Evolutionary conservation across 2,797 vertebrate genomes (phyloP).

Genomic region (Schizothorax lantsangensis): DNA sequence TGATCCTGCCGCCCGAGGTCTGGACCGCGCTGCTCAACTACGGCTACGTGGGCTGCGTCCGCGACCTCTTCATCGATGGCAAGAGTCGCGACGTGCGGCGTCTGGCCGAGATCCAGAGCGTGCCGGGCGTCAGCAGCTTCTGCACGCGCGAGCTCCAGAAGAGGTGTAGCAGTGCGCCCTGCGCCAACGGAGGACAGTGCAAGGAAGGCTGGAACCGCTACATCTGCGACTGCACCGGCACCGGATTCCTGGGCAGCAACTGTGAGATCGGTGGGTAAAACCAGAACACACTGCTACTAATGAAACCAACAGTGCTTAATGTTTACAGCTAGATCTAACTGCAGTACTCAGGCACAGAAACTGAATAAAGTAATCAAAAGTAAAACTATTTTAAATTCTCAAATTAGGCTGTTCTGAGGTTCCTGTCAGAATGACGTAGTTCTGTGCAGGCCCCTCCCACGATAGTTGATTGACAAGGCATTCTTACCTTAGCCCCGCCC

Average conservation of each 20-base stretch:
- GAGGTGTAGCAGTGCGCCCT: slow-evolving; percentile 86
- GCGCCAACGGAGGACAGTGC: slow-evolving; percentile 85
- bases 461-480: too few relatives aligned
- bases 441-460: too few relatives aligned
- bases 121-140: slow-evolving; percentile 85
- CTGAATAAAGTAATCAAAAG: too few relatives aligned
- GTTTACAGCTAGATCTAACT: neutral
- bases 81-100: slow-evolving; percentile 89
- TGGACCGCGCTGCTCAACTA: slow-evolving; percentile 91
- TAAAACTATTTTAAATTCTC: too few relatives aligned
- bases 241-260: slow-evolving; percentile 87
- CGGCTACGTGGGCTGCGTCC: slow-evolving; percentile 91
- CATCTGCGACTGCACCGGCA: slow-evolving; percentile 90
- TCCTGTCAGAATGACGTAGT: too few relatives aligned
- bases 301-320: neutral
- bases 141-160: slow-evolving; percentile 89
- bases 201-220: slow-evolving; percentile 96
- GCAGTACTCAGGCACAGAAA: neutral
- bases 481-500: too few relatives aligned
- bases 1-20: slow-evolving; percentile 88
- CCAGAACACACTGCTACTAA: neutral
- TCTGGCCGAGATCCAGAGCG: slow-evolving; percentile 85
- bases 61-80: slow-evolving; percentile 93
- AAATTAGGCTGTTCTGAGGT: too few relatives aligned
- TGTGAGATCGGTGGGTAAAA: slow-evolving; percentile 85